Base-by-base conservation (phyloP, 2,113 vertebrate genomes). In the Lucifuga dentata region DNA sequence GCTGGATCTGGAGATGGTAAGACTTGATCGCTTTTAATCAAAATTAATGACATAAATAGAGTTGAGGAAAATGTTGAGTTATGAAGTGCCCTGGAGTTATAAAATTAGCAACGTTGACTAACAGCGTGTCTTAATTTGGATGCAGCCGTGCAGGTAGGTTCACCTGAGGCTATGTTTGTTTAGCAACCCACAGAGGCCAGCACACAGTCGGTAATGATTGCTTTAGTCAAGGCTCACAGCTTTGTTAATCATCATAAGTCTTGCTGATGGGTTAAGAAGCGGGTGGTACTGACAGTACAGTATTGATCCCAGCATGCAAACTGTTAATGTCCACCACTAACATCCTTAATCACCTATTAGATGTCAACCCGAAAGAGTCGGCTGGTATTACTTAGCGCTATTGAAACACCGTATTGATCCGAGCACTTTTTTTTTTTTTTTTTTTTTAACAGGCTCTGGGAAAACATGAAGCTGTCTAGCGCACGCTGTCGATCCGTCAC, bases 1-100 rank as follows among this genome's bases (percentile, higher is more conserved):
- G 1, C 50, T 90, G 84, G 91, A 92, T 73, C 76, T 93, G 38
- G 91, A 93, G 73, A 75, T 60, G 89, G 92, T 93, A 79, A 89
- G 91, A 3, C 43, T 60, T 45, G 5, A 65, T 58, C 45, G 36
- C 2, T n/a, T 81, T 13, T 15, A 2, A 5, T 51, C 15, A 39
- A 45, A 60, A 2, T 23, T n/a, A n/a, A n/a, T n/a, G n/a, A n/a
- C 13, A 39, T 33, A 8, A 26, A 19, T 46, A 2, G 2, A 51
- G 9, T 56, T 53, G 3, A n/a, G 21, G 7, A 7, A 7, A 36
- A 41, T 16, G 1, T 8, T 5, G 12, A 26, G 23, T 19, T 43
- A 13, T 40, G 3, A 19, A 16, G 12, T 36, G 38, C 20, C 26
- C 17, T 24, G 3, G 8, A 52, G 49, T 60, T 44, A 41, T 56